Conservation (phyloP, 2,888 invertebrate species). For the Anaspis maculata region DNA sequence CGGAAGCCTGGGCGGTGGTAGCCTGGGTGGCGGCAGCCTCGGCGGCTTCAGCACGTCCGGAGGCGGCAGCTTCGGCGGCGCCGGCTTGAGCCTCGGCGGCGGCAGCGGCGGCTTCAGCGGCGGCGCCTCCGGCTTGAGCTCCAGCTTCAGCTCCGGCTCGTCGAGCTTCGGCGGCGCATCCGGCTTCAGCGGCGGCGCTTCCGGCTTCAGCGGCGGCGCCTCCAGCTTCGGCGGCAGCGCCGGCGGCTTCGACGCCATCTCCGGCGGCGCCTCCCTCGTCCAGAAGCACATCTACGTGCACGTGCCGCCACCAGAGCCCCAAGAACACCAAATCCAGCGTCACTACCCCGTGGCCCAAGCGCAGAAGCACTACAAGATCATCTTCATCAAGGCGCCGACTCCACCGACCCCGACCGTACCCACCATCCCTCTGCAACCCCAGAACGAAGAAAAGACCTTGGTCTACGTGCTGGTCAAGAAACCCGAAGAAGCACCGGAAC, state of each 20-base stretch:
- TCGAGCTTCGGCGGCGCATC: not conserved
- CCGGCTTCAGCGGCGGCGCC: constrained; percentile 34
- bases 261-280: constrained; percentile 53
- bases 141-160: not conserved
- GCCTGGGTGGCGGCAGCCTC: constrained; percentile 20
- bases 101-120: constrained; percentile 29
- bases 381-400: constrained; percentile 80
- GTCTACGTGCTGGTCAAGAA: constrained; percentile 85
- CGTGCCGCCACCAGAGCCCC: constrained; percentile 79
- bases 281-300: constrained; percentile 86
- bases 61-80: constrained; percentile 27
- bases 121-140: constrained; percentile 39
- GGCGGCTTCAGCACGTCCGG: constrained; percentile 32
- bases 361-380: constrained; percentile 78
- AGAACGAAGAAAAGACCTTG: constrained; percentile 82
- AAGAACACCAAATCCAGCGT: constrained; percentile 55
- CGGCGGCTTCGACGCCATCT: constrained; percentile 36
- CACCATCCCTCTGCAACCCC: constrained; percentile 70
- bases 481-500: constrained; percentile 74
- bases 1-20: constrained; percentile 47
- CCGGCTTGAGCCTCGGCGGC: constrained; percentile 40
- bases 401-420: constrained; percentile 76
- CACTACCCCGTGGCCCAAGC: constrained; percentile 57
- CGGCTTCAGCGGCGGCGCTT: constrained; percentile 17
- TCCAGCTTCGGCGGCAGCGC: constrained; percentile 39